These are phyloP conservation scores for Synanceia verrucosa DNA, from an alignment of 2,797 vertebrate species.

Conservation along the genomic window DNA sequence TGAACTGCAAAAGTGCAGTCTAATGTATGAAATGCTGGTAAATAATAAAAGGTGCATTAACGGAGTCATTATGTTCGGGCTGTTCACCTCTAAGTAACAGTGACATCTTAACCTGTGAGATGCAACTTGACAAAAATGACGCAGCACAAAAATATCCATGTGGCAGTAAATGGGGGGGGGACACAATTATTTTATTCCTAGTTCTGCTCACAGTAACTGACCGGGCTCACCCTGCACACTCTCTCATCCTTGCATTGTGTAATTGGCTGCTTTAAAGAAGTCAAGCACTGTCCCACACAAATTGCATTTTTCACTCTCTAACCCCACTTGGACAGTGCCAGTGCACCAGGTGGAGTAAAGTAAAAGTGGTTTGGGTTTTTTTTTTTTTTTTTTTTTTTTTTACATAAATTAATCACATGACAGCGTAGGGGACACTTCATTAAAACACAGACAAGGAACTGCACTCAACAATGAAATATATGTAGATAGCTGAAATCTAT, in stretches of 20 bases:
- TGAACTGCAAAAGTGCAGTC: not conserved
- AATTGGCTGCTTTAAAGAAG: constrained; percentile 59
- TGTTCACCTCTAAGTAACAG: constrained; percentile 12
- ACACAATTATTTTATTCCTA: constrained; percentile 5
- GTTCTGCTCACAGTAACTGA: constrained; percentile 20
- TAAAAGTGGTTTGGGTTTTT: not conserved
- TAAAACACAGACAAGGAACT: not conserved
- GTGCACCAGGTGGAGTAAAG: constrained; percentile 24
- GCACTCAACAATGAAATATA: constrained; percentile 9
- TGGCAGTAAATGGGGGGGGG: constrained; percentile 10
- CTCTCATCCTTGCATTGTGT: constrained; percentile 28
- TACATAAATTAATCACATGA: constrained; percentile 18
- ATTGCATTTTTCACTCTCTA: constrained; percentile 44
- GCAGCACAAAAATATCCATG: not conserved
- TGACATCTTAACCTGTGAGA: not conserved
- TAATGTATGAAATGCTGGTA: not conserved
- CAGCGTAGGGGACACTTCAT: constrained; percentile 16
- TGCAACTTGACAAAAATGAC: no score
- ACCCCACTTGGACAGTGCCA: constrained; percentile 18
- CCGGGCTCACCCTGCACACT: constrained; percentile 19
- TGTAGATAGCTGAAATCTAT: constrained; percentile 3
- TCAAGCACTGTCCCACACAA: constrained; percentile 47
- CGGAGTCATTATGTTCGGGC: constrained; percentile 1
- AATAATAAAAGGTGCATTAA: constrained; percentile 23
- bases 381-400: not conserved